These are phyloP conservation scores for Novumbra hubbsi DNA, from an alignment of 2,797 vertebrate genomes.

Conservation along the genomic window DNA sequence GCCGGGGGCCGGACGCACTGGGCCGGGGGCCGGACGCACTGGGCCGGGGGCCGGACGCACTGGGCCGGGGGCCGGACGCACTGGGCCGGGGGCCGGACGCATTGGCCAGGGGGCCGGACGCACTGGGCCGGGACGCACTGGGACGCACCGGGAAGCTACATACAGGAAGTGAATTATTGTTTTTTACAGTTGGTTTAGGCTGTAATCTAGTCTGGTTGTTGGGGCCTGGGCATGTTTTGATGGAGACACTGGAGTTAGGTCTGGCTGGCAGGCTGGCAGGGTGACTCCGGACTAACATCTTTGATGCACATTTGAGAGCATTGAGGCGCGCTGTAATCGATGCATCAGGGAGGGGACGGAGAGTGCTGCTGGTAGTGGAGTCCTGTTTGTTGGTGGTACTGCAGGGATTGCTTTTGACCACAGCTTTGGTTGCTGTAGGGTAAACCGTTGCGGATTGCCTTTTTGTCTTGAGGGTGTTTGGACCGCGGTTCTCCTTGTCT, in stretches of 20 bases:
- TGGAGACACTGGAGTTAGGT: not conserved
- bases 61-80: too few species aligned
- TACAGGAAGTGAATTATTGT: not conserved
- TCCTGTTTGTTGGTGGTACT: constrained; percentile 14
- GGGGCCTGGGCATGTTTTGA: constrained; percentile 20
- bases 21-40: too few species aligned
- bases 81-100: too few species aligned
- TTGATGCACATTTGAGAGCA: not conserved
- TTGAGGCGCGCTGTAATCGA: not conserved
- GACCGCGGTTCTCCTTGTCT: constrained; percentile 67
- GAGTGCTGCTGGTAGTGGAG: not conserved
- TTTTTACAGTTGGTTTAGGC: not conserved
- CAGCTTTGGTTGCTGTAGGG: not conserved
- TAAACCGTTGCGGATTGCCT: constrained; percentile 13
- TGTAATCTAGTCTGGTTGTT: constrained; percentile 15
- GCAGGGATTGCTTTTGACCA: constrained; percentile 9
- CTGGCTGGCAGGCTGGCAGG: constrained; percentile 8
- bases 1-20: too few species aligned
- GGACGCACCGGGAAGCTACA: not conserved
- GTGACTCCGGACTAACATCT: not conserved
- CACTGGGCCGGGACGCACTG: too few species aligned
- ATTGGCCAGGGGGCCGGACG: too few species aligned
- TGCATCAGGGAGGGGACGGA: not conserved
- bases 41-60: too few species aligned
- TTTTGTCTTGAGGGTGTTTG: constrained; percentile 2